Evolutionary conservation across 2,113 vertebrate genomes (phyloP).

Genomic region (Crotalus helleri): DNA sequence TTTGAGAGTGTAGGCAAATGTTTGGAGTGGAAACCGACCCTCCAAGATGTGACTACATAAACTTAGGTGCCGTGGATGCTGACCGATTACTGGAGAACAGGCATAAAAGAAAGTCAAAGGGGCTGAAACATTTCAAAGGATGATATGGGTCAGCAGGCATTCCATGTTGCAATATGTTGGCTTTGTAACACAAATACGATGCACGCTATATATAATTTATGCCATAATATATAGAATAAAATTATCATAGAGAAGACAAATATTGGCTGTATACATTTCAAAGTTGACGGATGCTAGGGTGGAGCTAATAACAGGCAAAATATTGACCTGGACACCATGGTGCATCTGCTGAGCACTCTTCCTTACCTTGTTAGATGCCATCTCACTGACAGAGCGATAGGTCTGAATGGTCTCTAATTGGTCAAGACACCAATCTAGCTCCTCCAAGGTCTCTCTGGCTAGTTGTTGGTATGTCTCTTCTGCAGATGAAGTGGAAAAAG

Average conservation of each 20-base stretch:
- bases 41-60: background rate
- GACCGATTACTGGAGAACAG: background rate
- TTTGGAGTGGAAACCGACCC: background rate
- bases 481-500: constrained; percentile 41
- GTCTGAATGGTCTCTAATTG: constrained; percentile 92
- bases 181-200: background rate
- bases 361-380: constrained; percentile 87
- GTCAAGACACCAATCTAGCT: constrained; percentile 93
- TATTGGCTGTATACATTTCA: background rate
- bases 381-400: constrained; percentile 90
- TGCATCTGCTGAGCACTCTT: background rate
- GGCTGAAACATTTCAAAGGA: background rate
- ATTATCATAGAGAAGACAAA: too few species aligned
- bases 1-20: background rate
- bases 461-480: constrained; percentile 91
- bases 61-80: background rate
- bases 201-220: background rate
- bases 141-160: background rate
- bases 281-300: background rate
- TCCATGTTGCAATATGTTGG: background rate
- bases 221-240: background rate
- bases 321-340: background rate
- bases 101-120: background rate
- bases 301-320: background rate
- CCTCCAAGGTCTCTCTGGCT: constrained; percentile 89